Conservation (phyloP, 2,797 vertebrate genomes). For the Pelodytes ibericus region DNA sequence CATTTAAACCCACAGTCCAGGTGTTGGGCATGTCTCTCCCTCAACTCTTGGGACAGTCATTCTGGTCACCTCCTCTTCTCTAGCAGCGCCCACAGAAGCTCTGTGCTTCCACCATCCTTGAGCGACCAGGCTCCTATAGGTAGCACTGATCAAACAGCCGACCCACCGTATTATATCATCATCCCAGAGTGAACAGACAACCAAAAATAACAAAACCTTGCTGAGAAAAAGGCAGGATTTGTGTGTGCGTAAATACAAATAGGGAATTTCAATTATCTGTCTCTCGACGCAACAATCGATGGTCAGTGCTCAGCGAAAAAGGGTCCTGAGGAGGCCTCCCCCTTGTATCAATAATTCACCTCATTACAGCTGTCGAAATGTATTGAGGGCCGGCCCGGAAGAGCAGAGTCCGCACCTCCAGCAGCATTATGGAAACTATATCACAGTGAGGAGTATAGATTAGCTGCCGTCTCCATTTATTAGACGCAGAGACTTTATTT, state of each 20-base stretch:
- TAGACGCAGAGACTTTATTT: conserved; percentile 15
- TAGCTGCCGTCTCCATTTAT: conserved; percentile 26
- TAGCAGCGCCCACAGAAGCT: too few relatives aligned
- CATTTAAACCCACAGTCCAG: too few relatives aligned
- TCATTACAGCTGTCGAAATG: conserved; percentile 39
- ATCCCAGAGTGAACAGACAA: too few relatives aligned
- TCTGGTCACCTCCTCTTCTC: too few relatives aligned
- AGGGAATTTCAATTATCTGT: conserved; percentile 36
- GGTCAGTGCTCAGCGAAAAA: conserved; percentile 32
- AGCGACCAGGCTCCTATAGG: too few relatives aligned
- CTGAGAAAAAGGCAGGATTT: background rate
- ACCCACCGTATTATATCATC: too few relatives aligned
- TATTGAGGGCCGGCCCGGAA: too few relatives aligned
- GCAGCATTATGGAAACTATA: conserved; percentile 39
- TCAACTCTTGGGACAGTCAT: too few relatives aligned
- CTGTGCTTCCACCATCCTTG: too few relatives aligned
- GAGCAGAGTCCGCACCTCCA: conserved; percentile 19
- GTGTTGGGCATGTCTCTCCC: too few relatives aligned
- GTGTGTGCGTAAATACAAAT: conserved; percentile 20
- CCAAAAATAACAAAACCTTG: too few relatives aligned
- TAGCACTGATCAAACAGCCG: too few relatives aligned
- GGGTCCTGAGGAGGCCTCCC: background rate
- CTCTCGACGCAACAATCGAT: conserved; percentile 15
- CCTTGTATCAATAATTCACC: conserved; percentile 45
- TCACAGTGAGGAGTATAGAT: conserved; percentile 43